Percentiles rank a stretch among this genome's conserved stretches.
Evolutionary conservation across 2,797 vertebrate species (phyloP).

Genomic region (Sebastolobus alascanus): DNA sequence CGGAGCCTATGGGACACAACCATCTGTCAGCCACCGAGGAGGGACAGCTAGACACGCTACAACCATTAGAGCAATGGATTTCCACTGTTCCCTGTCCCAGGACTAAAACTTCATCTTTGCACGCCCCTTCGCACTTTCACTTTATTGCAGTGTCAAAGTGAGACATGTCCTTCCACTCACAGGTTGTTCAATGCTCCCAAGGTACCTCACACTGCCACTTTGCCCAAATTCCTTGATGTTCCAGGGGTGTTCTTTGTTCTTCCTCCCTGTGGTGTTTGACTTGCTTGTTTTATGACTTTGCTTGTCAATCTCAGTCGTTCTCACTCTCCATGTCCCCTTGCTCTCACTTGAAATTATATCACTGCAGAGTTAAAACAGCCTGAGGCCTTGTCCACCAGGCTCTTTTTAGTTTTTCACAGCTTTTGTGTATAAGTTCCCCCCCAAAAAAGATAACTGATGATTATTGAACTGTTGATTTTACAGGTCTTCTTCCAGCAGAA

Average conservation of each 20-base stretch:
- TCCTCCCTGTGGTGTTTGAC: conserved; percentile 16
- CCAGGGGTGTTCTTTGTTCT: conserved; percentile 32
- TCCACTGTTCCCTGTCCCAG: conserved; percentile 60
- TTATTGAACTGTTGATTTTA: neutral
- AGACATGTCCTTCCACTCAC: conserved; percentile 61
- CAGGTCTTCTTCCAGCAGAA: neutral
- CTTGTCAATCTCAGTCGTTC: conserved; percentile 32
- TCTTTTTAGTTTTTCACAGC: neutral
- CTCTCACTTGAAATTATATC: neutral
- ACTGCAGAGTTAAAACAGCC: conserved; percentile 11
- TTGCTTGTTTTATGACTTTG: conserved; percentile 42
- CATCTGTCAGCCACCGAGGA: conserved; percentile 63
- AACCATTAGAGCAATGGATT: conserved; percentile 74
- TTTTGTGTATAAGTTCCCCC: neutral
- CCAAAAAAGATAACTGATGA: neutral
- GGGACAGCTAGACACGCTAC: conserved; percentile 57
- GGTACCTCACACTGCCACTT: conserved; percentile 43
- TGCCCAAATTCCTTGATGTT: conserved; percentile 27
- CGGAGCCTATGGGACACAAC: conserved; percentile 63
- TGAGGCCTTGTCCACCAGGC: neutral
- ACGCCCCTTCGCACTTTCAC: conserved; percentile 31
- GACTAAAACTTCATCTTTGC: conserved; percentile 35
- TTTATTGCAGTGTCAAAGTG: conserved; percentile 47
- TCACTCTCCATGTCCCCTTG: neutral
- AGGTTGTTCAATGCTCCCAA: conserved; percentile 46